These are phyloP conservation scores for Brachionus koreanus DNA, from an alignment of 1,140 invertebrate species.

Conservation along the genomic window DNA sequence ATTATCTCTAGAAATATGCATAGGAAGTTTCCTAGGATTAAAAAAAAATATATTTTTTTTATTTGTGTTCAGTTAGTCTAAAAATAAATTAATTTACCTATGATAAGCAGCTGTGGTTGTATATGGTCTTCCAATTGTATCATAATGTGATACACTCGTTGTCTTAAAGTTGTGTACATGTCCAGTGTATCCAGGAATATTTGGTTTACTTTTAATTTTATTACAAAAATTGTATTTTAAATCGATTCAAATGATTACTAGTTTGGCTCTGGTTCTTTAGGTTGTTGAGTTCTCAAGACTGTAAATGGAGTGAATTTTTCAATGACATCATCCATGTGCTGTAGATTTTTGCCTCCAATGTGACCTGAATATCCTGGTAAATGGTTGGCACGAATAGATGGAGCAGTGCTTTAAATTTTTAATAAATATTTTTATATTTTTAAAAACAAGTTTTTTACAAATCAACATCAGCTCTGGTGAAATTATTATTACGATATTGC, in stretches of 20 bases:
- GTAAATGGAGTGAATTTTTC: constrained; percentile 21
- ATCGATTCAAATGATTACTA: background rate
- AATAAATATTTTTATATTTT: background rate
- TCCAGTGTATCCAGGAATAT: constrained; percentile 41
- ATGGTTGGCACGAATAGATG: background rate
- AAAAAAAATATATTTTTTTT: background rate
- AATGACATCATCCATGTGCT: constrained; percentile 15
- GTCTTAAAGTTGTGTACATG: constrained; percentile 25
- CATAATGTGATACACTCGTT: constrained; percentile 35
- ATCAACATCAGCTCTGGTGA: background rate
- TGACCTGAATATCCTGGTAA: constrained; percentile 41
- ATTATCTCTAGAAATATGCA: background rate
- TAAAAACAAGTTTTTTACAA: background rate
- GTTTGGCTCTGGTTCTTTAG: constrained; percentile 40
- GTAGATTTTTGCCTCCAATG: background rate
- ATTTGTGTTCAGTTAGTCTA: background rate
- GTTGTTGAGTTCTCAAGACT: constrained; percentile 24
- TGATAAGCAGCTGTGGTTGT: constrained; percentile 37
- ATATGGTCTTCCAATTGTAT: constrained; percentile 9
- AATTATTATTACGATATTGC: constrained; percentile 7
- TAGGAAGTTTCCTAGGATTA: background rate
- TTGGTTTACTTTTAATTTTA: constrained; percentile 17
- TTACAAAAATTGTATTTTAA: background rate
- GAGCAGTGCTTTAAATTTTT: constrained; percentile 27
- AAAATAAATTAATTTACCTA: background rate